A percentile compares a stretch with the other conserved stretches of the same genome.
These are phyloP conservation scores for Malachius bipustulatus DNA, from an alignment of 2,888 invertebrate species.

Conservation along the genomic window DNA sequence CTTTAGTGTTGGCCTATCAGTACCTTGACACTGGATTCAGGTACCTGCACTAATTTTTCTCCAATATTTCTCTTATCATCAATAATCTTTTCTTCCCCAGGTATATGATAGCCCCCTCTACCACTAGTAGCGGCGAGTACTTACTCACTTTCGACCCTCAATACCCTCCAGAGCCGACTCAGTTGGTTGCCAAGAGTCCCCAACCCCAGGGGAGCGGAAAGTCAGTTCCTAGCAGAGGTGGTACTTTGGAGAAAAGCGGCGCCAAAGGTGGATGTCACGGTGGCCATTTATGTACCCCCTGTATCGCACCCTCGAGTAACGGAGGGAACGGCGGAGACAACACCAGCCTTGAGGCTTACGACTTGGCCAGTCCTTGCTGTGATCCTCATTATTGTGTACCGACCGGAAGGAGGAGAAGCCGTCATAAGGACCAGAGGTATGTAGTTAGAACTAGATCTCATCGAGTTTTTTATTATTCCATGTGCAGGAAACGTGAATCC, in stretches of 20 bases:
- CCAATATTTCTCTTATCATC: no score
- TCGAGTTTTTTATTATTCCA: no score
- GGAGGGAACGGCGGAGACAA: slow-evolving; percentile 47
- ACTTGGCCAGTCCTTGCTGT: slow-evolving; percentile 76
- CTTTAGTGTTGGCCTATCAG: slow-evolving; percentile 37
- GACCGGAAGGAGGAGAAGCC: slow-evolving; percentile 38
- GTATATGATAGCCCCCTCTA: slow-evolving; percentile 57
- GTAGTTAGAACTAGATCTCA: no score
- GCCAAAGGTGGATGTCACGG: slow-evolving; percentile 26
- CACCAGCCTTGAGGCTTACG: slow-evolving; percentile 74
- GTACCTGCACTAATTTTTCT: no score
- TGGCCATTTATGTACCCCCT: slow-evolving; percentile 59
- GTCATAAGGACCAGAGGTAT: slow-evolving; percentile 52
- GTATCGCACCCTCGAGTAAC: slow-evolving; percentile 48
- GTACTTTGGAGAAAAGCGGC: slow-evolving; percentile 25
- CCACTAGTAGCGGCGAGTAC: slow-evolving; percentile 56
- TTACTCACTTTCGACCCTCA: slow-evolving; percentile 60
- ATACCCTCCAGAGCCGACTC: slow-evolving; percentile 49
- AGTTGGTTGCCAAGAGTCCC: slow-evolving; percentile 52
- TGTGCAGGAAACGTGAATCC: slow-evolving; percentile 37
- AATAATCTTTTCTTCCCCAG: no score
- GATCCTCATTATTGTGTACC: slow-evolving; percentile 76
- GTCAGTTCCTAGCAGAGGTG: slow-evolving; percentile 24
- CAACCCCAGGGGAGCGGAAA: slow-evolving; percentile 28
- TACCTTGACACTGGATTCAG: slow-evolving; percentile 63